Conservation (phyloP, 2,797 vertebrate species). For the Lagorchestes hirsutus region DNA sequence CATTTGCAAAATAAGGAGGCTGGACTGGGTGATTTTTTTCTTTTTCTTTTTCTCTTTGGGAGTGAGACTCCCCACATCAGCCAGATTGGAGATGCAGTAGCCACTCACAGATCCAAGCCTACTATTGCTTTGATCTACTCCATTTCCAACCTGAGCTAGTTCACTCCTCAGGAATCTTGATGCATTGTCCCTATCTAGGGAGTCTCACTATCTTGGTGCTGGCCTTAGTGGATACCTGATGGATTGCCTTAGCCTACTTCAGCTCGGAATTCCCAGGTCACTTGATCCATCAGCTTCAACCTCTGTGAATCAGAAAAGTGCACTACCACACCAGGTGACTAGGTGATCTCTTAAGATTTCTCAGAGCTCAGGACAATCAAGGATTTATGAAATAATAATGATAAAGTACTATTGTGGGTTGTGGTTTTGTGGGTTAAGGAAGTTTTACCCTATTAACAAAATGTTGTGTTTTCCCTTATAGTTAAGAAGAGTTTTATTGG, state of each 20-base stretch:
- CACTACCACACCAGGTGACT: background rate
- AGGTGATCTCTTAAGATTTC: background rate
- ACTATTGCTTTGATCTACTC: background rate
- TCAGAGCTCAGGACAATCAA: background rate
- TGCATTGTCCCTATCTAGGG: background rate
- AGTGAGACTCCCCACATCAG: background rate
- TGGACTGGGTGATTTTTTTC: background rate
- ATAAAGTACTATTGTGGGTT: background rate
- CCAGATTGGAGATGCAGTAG: background rate
- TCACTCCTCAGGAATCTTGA: background rate
- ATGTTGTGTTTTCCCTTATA: constrained; percentile 80
- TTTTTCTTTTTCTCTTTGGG: background rate
- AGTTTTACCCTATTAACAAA: constrained; percentile 60
- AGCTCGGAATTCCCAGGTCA: background rate
- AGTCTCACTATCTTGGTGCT: background rate
- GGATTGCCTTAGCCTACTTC: background rate
- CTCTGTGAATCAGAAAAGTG: background rate
- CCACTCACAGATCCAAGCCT: background rate
- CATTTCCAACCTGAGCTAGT: background rate
- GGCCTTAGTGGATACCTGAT: background rate
- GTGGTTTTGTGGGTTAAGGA: constrained; percentile 14
- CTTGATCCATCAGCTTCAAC: background rate
- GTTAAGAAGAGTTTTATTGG: constrained; percentile 97
- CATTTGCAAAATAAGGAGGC: background rate
- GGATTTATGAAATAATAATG: background rate